Evolutionary conservation across 2,888 invertebrate species (phyloP), one percentile per base, ranked within the genome.

Genomic region (Trichacis sp.): DNA sequence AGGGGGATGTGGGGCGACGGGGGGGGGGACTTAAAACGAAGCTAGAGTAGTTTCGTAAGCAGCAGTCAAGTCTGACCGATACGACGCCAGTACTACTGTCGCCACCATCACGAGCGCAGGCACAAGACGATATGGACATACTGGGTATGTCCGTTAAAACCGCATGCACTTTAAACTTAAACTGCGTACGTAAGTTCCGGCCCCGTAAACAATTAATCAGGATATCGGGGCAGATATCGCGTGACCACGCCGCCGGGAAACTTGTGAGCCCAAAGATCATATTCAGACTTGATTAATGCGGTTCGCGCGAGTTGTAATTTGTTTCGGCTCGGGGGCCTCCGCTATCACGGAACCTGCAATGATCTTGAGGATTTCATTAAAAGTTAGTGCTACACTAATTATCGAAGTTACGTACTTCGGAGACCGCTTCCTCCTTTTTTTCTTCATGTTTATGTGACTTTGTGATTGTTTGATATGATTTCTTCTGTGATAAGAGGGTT

Each of bases 101-200:
- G 83, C 79, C 82, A 82, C 77, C 82, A 79, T 73, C 80, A 79
- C 78, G 82, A 82, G 77, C 79, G 79, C 81, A 80, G 78, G 77
- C 80, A 81, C 78, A 75, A 78, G 77, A 77, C 72, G 77, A 76
- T 80, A 84, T 84, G 84, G 83, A 84, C 82, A 83, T 83, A 82
- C 83, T 83, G 82, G 84, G 83, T 80, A 80, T 78, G 78, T 76
- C 75, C 71, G 66, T 68, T 73, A 68, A 64, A 71, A 73, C 71
- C 72, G 76, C 76, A 76, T 76, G 73, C 70, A 70, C 67, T 72
- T n/a, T 71, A 70, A 68, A 69, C 68, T 69, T 24, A 8, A 69
- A 67, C 67, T 62, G 64, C 64, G 66, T 66, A 61, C 61, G 64
- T 66, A 66, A 69, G 61, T 69, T 64, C n/a, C n/a, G n/a, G n/a